Evolutionary conservation across 2,888 invertebrate species (phyloP).

Genomic region (Aphidius colemani): DNA sequence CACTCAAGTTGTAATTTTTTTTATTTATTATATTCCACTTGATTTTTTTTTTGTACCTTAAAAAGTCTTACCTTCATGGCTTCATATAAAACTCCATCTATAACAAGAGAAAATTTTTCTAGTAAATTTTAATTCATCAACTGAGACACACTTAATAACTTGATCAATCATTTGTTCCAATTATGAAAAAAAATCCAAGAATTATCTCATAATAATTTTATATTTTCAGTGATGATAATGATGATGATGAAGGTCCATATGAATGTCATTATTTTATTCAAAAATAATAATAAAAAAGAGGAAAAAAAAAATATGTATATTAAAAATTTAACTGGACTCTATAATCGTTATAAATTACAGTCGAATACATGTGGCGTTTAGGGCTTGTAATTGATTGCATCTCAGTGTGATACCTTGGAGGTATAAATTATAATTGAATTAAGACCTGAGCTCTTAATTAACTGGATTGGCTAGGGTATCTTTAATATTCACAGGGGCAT

Average conservation of each 20-base stretch:
- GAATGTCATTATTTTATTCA: too few relatives aligned
- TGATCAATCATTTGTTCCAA: too few relatives aligned
- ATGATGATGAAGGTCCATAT: too few relatives aligned
- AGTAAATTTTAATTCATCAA: too few relatives aligned
- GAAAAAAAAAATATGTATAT: too few relatives aligned
- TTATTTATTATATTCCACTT: slow-evolving; percentile 13
- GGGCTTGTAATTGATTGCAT: slow-evolving; percentile 53
- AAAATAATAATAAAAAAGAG: too few relatives aligned
- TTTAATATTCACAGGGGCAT: slow-evolving; percentile 27
- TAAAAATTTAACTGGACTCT: not conserved
- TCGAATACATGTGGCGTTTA: slow-evolving; percentile 48
- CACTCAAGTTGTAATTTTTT: slow-evolving; percentile 37
- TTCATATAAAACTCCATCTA: too few relatives aligned
- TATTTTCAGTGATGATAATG: too few relatives aligned
- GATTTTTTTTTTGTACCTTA: not conserved
- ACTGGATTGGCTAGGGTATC: slow-evolving; percentile 21
- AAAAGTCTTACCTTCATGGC: too few relatives aligned
- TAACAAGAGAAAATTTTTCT: too few relatives aligned
- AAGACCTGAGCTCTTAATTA: slow-evolving; percentile 53
- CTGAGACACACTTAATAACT: too few relatives aligned
- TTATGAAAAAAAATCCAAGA: not conserved
- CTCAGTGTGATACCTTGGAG: slow-evolving; percentile 39
- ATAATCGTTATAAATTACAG: slow-evolving; percentile 51
- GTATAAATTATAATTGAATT: slow-evolving; percentile 58
- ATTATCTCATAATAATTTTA: slow-evolving; percentile 4